Evolutionary conservation across 2,113 vertebrate species (phyloP), one percentile per base, ranked within the genome.

Genomic region (Dipodomys stephensi): DNA sequence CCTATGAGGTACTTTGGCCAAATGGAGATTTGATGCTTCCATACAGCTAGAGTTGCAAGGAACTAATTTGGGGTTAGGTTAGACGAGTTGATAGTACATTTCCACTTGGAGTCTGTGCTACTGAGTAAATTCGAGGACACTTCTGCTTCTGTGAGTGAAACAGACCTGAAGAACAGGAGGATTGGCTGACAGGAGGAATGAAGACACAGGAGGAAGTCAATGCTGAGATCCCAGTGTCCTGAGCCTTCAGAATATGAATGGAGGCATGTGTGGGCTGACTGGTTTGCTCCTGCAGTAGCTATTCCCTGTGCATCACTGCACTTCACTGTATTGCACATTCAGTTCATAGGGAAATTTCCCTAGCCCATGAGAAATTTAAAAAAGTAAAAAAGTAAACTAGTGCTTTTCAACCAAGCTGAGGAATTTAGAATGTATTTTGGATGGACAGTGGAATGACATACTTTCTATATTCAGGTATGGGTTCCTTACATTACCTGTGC

Each of bases 241-340:
- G 19, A 81, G 72, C 15, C 39, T 20, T 9, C 8, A 32, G 44
- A 22, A 39, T 4, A 13, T 53, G 49, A 11, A 4, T 7, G 9
- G 32, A 84, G 57, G 30, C 8, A 4, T 12, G 1, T 23, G 28
- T 20, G 32, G 32, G 60, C 77, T 25, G 16, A 78, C 28, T 2
- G 7, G 7, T 57, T 72, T 18, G 6, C 16, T 72, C 22, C 53
- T 15, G 0, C 23, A 6, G 1, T 32, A 20, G 22, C 74, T 7
- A 6, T 67, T 30, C 13, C 7, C 11, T n/a, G 13, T 0, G 15
- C 15, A 10, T 53, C 7, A 15, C 30, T 1, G 0, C 18, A 44
- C 25, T 6, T 2, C 64, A 69, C 10, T 62, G 23, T 64, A 25
- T 53, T 74, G 28, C 35, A 6, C 35, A 6, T 3, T 7, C 19